Conservation (phyloP, 1,140 invertebrate species). For the Drosophila bipectinata region DNA sequence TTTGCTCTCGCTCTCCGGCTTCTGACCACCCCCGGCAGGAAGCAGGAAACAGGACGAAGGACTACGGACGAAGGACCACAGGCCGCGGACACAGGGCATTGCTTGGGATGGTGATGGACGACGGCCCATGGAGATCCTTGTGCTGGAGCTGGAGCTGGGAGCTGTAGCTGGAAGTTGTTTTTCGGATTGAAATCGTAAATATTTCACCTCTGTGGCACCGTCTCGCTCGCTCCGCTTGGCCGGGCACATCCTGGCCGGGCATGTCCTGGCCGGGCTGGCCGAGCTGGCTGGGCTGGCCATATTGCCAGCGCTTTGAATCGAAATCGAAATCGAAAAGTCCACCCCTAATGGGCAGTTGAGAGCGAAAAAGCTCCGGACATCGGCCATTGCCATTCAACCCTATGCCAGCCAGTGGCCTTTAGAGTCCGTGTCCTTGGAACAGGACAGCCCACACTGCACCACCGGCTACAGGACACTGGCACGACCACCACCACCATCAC, state of each 20-base stretch:
- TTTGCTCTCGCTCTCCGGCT: not conserved
- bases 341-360: constrained; percentile 69
- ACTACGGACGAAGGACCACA: constrained; percentile 13
- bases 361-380: constrained; percentile 31
- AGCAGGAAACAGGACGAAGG: not conserved
- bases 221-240: constrained; percentile 11
- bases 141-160: not conserved
- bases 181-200: constrained; percentile 44
- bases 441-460: constrained; percentile 24
- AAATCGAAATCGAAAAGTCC: constrained; percentile 64
- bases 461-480: not conserved
- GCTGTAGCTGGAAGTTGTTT: constrained; percentile 4
- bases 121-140: constrained; percentile 13
- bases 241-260: constrained; percentile 15
- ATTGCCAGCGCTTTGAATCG: not conserved
- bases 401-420: constrained; percentile 25
- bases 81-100: not conserved
- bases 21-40: constrained; percentile 2
- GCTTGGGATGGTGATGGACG: constrained; percentile 19
- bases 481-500: not conserved
- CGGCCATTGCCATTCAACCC: constrained; percentile 71
- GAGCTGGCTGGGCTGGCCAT: not conserved
- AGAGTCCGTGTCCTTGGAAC: constrained; percentile 26
- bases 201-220: constrained; percentile 32
- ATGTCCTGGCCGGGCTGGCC: constrained; percentile 30